Evolutionary conservation across 2,888 invertebrate species (phyloP).

Genomic region (Heliconius hortense): DNA sequence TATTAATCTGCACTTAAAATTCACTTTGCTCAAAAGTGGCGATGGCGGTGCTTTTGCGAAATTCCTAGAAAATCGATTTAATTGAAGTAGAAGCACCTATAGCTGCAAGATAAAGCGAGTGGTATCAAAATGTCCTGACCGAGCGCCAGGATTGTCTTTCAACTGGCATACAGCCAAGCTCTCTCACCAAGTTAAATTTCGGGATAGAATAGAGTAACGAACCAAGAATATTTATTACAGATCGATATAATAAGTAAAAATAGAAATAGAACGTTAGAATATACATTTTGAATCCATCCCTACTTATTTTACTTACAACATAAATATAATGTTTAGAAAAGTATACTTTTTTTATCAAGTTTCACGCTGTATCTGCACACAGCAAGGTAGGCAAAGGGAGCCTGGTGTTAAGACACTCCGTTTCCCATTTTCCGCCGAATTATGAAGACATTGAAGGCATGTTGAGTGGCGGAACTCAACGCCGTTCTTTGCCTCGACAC

Average conservation of each 20-base stretch:
- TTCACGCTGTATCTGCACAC: too few species aligned
- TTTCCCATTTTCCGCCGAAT: too few species aligned
- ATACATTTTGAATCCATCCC: neutral
- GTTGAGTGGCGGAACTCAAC: too few species aligned
- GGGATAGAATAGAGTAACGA: slow-evolving; percentile 48
- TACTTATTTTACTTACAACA: neutral
- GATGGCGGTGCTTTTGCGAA: slow-evolving; percentile 35
- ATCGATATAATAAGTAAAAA: neutral
- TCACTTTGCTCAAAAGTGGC: slow-evolving; percentile 29
- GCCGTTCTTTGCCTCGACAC: too few species aligned
- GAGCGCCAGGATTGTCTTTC: slow-evolving; percentile 68
- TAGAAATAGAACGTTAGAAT: neutral
- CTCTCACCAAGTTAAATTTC: slow-evolving; percentile 50
- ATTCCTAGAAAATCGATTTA: slow-evolving; percentile 44
- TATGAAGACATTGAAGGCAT: too few species aligned
- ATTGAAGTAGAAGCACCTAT: slow-evolving; percentile 43
- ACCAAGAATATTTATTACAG: slow-evolving; percentile 38
- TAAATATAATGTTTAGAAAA: neutral
- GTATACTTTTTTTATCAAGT: too few species aligned
- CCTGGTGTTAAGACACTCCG: too few species aligned
- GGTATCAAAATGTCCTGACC: slow-evolving; percentile 68
- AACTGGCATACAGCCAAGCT: slow-evolving; percentile 67
- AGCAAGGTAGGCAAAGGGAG: too few species aligned
- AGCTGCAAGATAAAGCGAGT: slow-evolving; percentile 55
- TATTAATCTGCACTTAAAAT: slow-evolving; percentile 28